Percentiles rank a stretch among this genome's conserved stretches.
Evolutionary conservation across 2,113 vertebrate genomes (phyloP).

Genomic region (Cettia cetti): DNA sequence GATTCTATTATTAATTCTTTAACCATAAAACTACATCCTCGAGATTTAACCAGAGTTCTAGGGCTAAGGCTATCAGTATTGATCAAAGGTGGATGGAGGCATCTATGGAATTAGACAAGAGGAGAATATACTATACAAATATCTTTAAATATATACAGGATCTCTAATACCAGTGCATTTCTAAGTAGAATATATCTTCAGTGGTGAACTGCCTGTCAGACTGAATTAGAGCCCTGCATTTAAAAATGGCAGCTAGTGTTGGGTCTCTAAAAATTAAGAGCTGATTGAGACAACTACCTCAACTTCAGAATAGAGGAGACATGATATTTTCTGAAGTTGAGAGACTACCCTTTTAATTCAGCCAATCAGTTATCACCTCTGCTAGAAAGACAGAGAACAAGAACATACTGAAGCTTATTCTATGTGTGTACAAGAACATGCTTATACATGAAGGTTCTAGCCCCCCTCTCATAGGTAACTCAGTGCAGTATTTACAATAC

Average conservation of each 20-base stretch:
- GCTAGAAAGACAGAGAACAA: not conserved
- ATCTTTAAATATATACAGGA: not conserved
- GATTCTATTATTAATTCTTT: not conserved
- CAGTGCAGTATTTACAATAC: not conserved
- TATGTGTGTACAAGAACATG: not conserved
- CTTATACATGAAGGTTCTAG: not conserved
- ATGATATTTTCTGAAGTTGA: not conserved
- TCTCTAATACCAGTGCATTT: not conserved
- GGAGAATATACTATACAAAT: not conserved
- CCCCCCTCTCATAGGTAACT: not conserved
- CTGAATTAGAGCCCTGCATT: not conserved
- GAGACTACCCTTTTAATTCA: not conserved
- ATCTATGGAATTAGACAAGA: not conserved
- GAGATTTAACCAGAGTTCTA: not conserved
- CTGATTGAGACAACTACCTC: not conserved
- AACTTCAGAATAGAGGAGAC: not conserved
- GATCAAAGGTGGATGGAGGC: not conserved
- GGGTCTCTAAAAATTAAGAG: not conserved
- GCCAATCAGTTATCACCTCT: not conserved
- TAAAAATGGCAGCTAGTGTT: not conserved
- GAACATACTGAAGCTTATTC: not conserved
- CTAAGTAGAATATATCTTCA: not conserved
- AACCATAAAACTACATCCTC: constrained; percentile 15
- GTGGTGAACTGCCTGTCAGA: not conserved
- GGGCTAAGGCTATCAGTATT: not conserved